Evolutionary conservation across 2,113 vertebrate genomes (phyloP).

Genomic region (Alces alces): DNA sequence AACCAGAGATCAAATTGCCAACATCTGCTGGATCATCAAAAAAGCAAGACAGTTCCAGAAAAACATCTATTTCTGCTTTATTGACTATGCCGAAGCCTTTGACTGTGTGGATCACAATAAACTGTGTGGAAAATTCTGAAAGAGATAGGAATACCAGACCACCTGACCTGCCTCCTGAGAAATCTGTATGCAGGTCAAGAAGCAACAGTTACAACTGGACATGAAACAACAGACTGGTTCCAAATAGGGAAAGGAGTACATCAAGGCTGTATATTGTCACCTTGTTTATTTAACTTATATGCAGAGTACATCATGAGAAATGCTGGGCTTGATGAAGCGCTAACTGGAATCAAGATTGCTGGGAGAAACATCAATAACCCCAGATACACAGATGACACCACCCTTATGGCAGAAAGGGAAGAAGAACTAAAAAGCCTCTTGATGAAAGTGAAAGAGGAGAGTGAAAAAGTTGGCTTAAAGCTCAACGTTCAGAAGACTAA

Average conservation of each 20-base stretch:
- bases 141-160: neutral
- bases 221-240: neutral
- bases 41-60: neutral
- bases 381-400: neutral
- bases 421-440: neutral
- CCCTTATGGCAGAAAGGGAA: neutral
- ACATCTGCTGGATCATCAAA: fast-evolving
- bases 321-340: neutral
- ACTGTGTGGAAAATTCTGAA: neutral
- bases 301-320: neutral
- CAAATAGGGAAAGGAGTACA: fast-evolving
- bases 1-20: neutral
- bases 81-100: neutral
- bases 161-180: neutral
- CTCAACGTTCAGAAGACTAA: neutral
- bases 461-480: neutral
- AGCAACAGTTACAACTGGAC: neutral
- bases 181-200: neutral
- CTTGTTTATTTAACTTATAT: neutral
- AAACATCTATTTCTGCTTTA: neutral
- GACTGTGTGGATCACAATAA: neutral
- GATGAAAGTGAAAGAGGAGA: neutral
- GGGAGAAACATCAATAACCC: neutral
- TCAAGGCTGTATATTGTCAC: neutral
- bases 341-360: neutral